Conservation (phyloP, 2,888 invertebrate species). For the Phasia obesa region DNA sequence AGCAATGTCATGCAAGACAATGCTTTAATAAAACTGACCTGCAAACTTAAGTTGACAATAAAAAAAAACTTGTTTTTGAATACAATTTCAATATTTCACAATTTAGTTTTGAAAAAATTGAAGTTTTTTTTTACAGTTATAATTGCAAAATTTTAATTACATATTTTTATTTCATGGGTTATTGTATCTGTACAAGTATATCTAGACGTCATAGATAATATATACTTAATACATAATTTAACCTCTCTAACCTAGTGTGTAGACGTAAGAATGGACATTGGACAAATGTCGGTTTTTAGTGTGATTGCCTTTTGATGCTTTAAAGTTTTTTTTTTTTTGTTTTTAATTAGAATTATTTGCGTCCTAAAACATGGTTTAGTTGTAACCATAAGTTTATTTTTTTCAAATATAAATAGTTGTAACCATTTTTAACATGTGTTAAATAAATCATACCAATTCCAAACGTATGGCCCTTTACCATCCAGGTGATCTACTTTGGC, state of each 20-base stretch:
- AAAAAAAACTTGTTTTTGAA: conserved; percentile 56
- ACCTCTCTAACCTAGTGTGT: not conserved
- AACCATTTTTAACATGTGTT: conserved; percentile 46
- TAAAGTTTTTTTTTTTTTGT: not conserved
- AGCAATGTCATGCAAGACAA: conserved; percentile 45
- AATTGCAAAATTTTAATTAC: conserved; percentile 18
- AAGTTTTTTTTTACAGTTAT: not conserved
- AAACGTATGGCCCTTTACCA: conserved; percentile 57
- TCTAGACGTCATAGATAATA: not conserved
- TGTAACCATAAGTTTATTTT: conserved; percentile 8
- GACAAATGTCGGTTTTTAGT: conserved; percentile 4
- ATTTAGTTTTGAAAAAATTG: conserved; percentile 10
- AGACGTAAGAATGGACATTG: conserved; percentile 7
- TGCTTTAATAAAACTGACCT: conserved; percentile 49
- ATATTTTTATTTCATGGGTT: conserved; percentile 24
- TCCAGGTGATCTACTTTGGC: conserved; percentile 60
- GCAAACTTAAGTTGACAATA: conserved; percentile 1
- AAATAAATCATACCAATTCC: conserved; percentile 49
- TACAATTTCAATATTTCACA: too few species aligned
- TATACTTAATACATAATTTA: conserved; percentile 21
- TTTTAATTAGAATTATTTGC: conserved; percentile 32
- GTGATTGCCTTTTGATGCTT: conserved; percentile 6
- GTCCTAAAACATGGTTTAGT: conserved; percentile 59
- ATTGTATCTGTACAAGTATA: not conserved
- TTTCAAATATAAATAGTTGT: conserved; percentile 14